These are phyloP conservation scores for Phoxinus phoxinus DNA, from an alignment of 2,113 vertebrate species.

Conservation along the genomic window DNA sequence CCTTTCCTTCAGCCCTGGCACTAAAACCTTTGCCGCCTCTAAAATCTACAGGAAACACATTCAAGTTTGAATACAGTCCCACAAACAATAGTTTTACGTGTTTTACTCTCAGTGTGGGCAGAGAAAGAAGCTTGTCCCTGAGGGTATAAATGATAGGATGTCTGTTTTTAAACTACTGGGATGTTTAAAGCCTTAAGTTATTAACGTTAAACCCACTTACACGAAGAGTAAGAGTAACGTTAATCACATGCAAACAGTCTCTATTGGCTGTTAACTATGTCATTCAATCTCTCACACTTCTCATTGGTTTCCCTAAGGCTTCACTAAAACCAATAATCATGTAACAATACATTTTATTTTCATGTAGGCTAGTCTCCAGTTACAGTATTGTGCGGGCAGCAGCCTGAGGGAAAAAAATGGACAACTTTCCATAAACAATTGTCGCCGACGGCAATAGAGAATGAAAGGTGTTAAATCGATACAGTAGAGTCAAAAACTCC, in stretches of 20 bases:
- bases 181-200: background rate
- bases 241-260: background rate
- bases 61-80: constrained; percentile 38
- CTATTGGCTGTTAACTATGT: background rate
- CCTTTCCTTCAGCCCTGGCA: constrained; percentile 32
- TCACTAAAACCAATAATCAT: background rate
- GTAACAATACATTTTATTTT: background rate
- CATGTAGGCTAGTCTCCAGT: background rate
- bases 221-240: background rate
- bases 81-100: constrained; percentile 12
- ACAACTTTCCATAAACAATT: background rate
- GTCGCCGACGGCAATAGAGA: background rate
- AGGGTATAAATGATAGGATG: background rate
- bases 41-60: constrained; percentile 56
- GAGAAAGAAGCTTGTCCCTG: background rate
- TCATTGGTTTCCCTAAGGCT: background rate
- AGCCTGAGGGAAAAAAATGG: background rate
- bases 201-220: constrained; percentile 6
- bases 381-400: background rate
- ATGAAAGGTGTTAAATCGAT: background rate
- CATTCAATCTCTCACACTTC: background rate
- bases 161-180: background rate
- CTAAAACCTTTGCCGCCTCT: constrained; percentile 27
- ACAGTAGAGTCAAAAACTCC: background rate
- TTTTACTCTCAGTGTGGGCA: background rate